Evolutionary conservation across 2,888 invertebrate genomes (phyloP), one percentile per base, ranked within the genome.

Genomic region (Catocala sponsa): DNA sequence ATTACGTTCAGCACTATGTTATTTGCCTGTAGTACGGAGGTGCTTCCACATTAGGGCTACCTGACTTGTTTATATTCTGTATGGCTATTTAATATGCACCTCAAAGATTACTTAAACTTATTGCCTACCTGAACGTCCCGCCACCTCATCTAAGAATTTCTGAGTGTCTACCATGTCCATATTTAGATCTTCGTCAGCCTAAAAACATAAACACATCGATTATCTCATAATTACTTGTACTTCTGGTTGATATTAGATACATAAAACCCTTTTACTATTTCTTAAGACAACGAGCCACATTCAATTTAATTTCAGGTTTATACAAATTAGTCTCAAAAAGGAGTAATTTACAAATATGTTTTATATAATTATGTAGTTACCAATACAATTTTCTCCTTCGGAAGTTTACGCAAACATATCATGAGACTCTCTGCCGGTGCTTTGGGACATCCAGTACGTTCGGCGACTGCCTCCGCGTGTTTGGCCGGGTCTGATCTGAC

Each of bases 101-200:
- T 25, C 25, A 25, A 25, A 25, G 4, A 25, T 25, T 25, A 25
- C 25, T 25, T 25, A 25, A 25, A 25, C 25, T 25, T 25, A 25
- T 25, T 4, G 25, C 25, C 25, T 25, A 93, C 94, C 94, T 71
- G 87, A 83, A 43, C 86, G 85, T 33, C 96, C 96, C 0, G 96
- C 95, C 33, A 97, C 89, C 9, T 96, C 96, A 53, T 96, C 95
- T 48, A 97, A 88, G 80, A 97, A 95, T 47, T 95, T 96, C 52
- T 95, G 88, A 0, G 95, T 94, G 7, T 95, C 95, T 7, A 96
- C 84, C 63, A 95, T 94, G 59, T 94, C 91, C 42, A 91, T 93
- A 78, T 95, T 95, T 56, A 97, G 90, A 65, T 95, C 88, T 9
- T 95, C 94, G 85, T 97, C 97, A 9, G 95, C 95, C 95, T 96